phyloP scores from a whole-genome alignment of 1,140 invertebrate genomes.

The Ganaspis sp. region DNA sequence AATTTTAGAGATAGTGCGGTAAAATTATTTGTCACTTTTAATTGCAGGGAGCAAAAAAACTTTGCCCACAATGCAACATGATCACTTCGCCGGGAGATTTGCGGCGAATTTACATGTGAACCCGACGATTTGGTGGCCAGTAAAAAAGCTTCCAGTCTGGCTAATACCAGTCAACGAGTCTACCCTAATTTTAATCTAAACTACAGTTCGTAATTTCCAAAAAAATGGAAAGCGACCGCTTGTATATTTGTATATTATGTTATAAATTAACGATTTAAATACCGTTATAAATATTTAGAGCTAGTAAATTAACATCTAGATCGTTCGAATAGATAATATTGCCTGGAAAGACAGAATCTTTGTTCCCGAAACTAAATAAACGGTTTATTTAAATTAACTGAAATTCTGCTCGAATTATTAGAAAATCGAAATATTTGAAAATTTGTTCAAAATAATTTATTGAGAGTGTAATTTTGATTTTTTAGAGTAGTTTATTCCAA shows the following conservation, averaged over 20 bases:
- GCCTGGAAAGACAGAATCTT: conserved; percentile 14
- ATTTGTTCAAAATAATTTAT: too few species aligned
- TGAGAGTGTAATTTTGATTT: too few species aligned
- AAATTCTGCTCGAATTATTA: too few species aligned
- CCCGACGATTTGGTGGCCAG: conserved; percentile 41
- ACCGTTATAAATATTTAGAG: conserved; percentile 61
- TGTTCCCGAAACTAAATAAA: not conserved
- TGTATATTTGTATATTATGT: conserved; percentile 74
- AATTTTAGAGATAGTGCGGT: not conserved
- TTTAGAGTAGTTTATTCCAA: too few species aligned
- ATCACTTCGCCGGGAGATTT: conserved; percentile 93
- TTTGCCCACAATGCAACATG: conserved; percentile 96
- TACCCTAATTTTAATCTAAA: conserved; percentile 34
- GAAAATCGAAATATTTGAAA: too few species aligned
- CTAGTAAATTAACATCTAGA: conserved; percentile 60
- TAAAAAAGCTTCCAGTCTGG: not conserved
- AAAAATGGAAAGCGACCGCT: conserved; percentile 50
- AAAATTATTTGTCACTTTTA: conserved; percentile 32
- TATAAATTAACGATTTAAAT: conserved; percentile 71
- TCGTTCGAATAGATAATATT: conserved; percentile 47
- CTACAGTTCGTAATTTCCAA: conserved; percentile 30
- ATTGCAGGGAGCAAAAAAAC: conserved; percentile 89
- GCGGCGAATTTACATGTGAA: conserved; percentile 91
- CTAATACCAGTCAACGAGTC: conserved; percentile 47
- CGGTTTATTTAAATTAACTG: not conserved